phyloP scores from a whole-genome alignment of 2,888 invertebrate genomes.

The Melieria crassipennis region DNA sequence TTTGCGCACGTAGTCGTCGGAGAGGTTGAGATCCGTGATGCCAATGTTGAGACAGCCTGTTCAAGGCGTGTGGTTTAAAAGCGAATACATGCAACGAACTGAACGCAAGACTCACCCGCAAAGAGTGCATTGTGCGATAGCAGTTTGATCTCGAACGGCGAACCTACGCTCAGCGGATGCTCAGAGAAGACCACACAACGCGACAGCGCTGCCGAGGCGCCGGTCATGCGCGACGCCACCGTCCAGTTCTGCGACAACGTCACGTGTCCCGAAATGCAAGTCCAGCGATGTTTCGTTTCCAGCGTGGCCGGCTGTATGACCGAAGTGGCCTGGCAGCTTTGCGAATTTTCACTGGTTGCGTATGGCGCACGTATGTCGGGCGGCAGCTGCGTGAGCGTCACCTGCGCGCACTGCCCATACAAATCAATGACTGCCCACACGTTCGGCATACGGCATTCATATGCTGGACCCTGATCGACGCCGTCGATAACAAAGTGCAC shows the following conservation, averaged over 20 bases:
- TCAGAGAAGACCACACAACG: conserved; percentile 65
- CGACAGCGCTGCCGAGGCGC: conserved; percentile 60
- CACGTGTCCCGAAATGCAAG: conserved; percentile 64
- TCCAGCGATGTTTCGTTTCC: conserved; percentile 65
- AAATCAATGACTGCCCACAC: conserved; percentile 95
- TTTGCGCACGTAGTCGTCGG: conserved; percentile 73
- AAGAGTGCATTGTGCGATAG: conserved; percentile 63
- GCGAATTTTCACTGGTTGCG: conserved; percentile 68
- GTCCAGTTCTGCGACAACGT: conserved; percentile 65
- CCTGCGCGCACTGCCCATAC: conserved; percentile 95
- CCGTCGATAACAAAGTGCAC: conserved; percentile 89
- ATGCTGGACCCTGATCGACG: conserved; percentile 86
- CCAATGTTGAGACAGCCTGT: conserved; percentile 83
- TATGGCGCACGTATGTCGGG: conserved; percentile 62
- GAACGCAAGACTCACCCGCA: conserved; percentile 54
- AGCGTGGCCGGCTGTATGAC: conserved; percentile 68
- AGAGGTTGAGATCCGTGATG: conserved; percentile 75
- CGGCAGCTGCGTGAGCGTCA: conserved; percentile 67
- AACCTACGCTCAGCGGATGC: conserved; percentile 61
- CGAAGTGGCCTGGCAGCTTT: conserved; percentile 70
- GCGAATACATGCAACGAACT: conserved; percentile 23
- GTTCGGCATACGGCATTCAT: conserved; percentile 79
- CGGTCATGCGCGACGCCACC: conserved; percentile 61
- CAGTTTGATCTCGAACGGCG: conserved; percentile 65
- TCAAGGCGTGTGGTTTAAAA: conserved; percentile 49